Conservation (phyloP, 2,888 invertebrate species). For the Seira ritae region DNA sequence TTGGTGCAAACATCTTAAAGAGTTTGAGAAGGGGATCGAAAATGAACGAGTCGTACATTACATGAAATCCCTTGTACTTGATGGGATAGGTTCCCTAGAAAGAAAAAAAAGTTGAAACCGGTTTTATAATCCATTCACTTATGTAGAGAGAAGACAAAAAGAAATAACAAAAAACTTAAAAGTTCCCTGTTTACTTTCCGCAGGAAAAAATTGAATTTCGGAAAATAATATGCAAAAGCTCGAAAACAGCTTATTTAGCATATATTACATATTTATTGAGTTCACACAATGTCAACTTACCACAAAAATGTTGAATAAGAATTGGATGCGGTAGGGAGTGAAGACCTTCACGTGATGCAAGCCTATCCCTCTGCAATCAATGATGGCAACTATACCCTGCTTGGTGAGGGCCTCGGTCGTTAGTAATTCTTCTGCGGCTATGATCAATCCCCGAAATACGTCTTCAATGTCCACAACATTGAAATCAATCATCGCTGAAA, state of each 20-base stretch:
- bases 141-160: too few relatives aligned
- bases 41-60: slow-evolving; percentile 56
- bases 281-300: slow-evolving; percentile 38
- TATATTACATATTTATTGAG: neutral
- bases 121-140: slow-evolving; percentile 31
- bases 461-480: slow-evolving; percentile 53
- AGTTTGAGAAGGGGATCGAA: slow-evolving; percentile 51
- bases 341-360: slow-evolving; percentile 46
- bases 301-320: slow-evolving; percentile 53
- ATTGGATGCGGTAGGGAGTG: slow-evolving; percentile 52
- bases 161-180: too few relatives aligned
- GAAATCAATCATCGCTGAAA: slow-evolving; percentile 51
- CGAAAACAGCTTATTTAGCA: too few relatives aligned
- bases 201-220: too few relatives aligned
- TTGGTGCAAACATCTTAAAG: slow-evolving; percentile 54
- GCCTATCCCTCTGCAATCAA: slow-evolving; percentile 48
- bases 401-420: slow-evolving; percentile 31
- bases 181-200: too few relatives aligned
- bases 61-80: slow-evolving; percentile 58
- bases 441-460: slow-evolving; percentile 40
- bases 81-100: slow-evolving; percentile 52
- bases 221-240: too few relatives aligned
- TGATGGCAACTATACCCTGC: slow-evolving; percentile 45
- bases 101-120: slow-evolving; percentile 31
- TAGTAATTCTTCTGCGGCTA: slow-evolving; percentile 54